These are phyloP conservation scores for Pandemis heparana DNA, from an alignment of 2,888 invertebrate genomes.

Conservation along the genomic window DNA sequence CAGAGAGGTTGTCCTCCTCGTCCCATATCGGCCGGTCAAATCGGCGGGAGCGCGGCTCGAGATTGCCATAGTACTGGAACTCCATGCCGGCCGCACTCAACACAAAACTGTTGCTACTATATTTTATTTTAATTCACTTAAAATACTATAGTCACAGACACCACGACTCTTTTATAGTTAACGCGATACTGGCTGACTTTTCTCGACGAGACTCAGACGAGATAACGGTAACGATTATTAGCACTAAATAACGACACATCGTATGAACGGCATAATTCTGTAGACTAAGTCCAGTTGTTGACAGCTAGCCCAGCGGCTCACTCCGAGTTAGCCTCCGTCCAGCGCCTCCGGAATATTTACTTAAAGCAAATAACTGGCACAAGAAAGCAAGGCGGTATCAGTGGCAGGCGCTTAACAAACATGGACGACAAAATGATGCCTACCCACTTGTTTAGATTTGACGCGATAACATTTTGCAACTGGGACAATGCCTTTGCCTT, in stretches of 20 bases:
- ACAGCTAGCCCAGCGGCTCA: conserved; percentile 13
- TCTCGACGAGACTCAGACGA: conserved; percentile 66
- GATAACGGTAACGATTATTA: conserved; percentile 69
- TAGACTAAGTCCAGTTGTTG: conserved; percentile 23
- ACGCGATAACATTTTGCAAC: conserved; percentile 38
- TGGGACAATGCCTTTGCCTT: conserved; percentile 38
- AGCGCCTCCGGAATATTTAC: conserved; percentile 25
- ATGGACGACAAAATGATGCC: conserved; percentile 38
- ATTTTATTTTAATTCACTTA: conserved; percentile 49
- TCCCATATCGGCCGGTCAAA: conserved; percentile 80
- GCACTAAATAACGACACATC: conserved; percentile 62
- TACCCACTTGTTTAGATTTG: conserved; percentile 23
- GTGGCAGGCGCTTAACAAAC: conserved; percentile 50
- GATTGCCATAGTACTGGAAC: conserved; percentile 79
- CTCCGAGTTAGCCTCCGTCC: conserved; percentile 24
- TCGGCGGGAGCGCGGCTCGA: conserved; percentile 66
- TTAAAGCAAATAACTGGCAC: conserved; percentile 12
- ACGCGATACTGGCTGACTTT: conserved; percentile 73
- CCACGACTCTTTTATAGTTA: conserved; percentile 65
- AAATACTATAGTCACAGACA: conserved; percentile 58
- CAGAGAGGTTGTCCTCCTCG: conserved; percentile 78
- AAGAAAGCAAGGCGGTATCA: not conserved
- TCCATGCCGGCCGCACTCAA: conserved; percentile 63
- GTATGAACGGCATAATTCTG: conserved; percentile 23
- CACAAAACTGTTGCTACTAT: conserved; percentile 48